phyloP scores from a whole-genome alignment of 2,888 invertebrate genomes.

The Colostygia pectinataria region DNA sequence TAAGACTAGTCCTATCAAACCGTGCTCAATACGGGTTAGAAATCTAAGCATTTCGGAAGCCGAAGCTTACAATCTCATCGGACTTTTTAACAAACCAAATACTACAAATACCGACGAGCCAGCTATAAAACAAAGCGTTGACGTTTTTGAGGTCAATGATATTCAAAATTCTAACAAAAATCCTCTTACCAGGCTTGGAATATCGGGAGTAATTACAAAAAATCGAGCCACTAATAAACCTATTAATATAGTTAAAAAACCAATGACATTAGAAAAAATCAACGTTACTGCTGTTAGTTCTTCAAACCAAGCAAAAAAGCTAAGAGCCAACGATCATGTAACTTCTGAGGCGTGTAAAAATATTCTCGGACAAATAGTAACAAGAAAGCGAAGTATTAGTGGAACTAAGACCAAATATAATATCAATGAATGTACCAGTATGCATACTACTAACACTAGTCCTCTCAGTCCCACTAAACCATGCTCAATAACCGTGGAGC shows the following conservation, averaged over 20 bases:
- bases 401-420: not conserved
- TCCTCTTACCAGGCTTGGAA: not conserved
- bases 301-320: too few species aligned
- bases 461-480: not conserved
- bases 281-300: too few species aligned
- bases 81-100: not conserved
- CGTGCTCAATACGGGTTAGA: slow-evolving; percentile 2
- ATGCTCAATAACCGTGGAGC: not conserved
- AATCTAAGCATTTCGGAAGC: not conserved
- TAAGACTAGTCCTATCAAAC: slow-evolving; percentile 1
- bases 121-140: not conserved
- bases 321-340: too few species aligned
- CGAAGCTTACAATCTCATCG: not conserved
- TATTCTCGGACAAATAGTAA: not conserved
- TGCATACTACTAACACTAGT: not conserved
- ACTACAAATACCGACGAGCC: not conserved
- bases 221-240: not conserved
- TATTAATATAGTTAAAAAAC: too few species aligned
- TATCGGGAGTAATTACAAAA: not conserved
- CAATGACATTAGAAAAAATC: too few species aligned
- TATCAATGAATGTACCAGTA: not conserved
- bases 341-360: too few species aligned
- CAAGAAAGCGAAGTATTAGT: not conserved
- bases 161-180: not conserved
- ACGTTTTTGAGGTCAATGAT: too few species aligned